phyloP scores from a whole-genome alignment of 2,113 vertebrate genomes.

The Athene cunicularia region DNA sequence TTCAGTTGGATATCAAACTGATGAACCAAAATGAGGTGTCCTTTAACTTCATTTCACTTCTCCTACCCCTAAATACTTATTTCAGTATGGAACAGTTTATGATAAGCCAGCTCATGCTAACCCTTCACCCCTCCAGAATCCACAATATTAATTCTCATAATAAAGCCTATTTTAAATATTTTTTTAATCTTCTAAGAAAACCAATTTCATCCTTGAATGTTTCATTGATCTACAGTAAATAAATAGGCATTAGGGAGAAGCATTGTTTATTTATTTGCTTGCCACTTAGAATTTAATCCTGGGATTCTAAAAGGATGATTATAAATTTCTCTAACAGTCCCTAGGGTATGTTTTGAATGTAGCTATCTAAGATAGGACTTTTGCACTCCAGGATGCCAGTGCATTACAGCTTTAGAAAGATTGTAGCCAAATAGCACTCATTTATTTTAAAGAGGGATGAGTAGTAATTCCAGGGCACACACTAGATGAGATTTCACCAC shows the following conservation, averaged over 20 bases:
- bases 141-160: constrained; percentile 10
- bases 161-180: constrained; percentile 53
- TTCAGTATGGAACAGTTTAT: background rate
- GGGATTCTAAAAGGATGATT: constrained; percentile 38
- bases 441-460: constrained; percentile 39
- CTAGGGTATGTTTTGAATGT: constrained; percentile 22
- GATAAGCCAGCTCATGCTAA: background rate
- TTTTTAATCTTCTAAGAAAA: constrained; percentile 53
- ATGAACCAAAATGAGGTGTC: background rate
- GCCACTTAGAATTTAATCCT: constrained; percentile 56
- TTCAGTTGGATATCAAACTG: background rate
- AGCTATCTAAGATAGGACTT: constrained; percentile 34
- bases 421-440: constrained; percentile 32
- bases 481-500: background rate
- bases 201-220: constrained; percentile 63
- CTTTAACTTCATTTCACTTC: background rate
- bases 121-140: background rate
- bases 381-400: background rate
- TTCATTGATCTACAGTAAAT: constrained; percentile 56
- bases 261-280: constrained; percentile 60
- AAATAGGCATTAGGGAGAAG: constrained; percentile 58
- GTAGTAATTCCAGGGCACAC: background rate
- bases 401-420: constrained; percentile 31
- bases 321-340: constrained; percentile 52
- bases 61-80: background rate